phyloP scores from a whole-genome alignment of 1,140 invertebrate genomes.

The Rhyacophila brunnea region DNA sequence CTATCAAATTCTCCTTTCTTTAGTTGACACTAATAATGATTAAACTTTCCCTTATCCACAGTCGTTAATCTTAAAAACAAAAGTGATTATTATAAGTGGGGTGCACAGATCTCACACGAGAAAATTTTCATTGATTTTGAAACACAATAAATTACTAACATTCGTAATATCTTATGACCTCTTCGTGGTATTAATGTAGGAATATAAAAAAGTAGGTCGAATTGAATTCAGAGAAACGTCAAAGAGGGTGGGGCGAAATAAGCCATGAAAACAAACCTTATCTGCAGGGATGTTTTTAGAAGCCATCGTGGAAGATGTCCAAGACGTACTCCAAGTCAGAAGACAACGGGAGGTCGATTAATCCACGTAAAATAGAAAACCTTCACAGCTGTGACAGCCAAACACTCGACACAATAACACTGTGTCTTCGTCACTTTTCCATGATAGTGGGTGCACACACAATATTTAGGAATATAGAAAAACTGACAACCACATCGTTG shows the following conservation, averaged over 20 bases:
- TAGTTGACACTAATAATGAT: no score
- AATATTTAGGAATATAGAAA: constrained; percentile 13
- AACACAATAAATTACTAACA: no score
- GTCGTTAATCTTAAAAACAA: no score
- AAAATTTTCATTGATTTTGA: no score
- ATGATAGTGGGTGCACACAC: constrained; percentile 16
- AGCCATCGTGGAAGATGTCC: constrained; percentile 27
- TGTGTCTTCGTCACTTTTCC: constrained; percentile 25
- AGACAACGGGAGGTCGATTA: constrained; percentile 10
- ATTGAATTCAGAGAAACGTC: constrained; percentile 6
- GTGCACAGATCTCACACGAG: no score
- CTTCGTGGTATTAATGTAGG: constrained; percentile 15
- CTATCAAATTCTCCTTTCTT: no score
- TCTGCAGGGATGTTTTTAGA: constrained; percentile 30
- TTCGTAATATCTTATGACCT: constrained; percentile 4
- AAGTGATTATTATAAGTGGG: no score
- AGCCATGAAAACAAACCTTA: constrained; percentile 22
- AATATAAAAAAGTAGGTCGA: constrained; percentile 27
- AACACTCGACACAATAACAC: constrained; percentile 27
- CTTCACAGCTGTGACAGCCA: constrained; percentile 27
- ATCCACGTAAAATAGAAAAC: constrained; percentile 20
- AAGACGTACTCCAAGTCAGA: constrained; percentile 16
- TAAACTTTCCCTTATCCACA: no score
- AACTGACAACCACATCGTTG: constrained; percentile 18
- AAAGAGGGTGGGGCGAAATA: constrained; percentile 22